Conservation (phyloP, 2,797 vertebrate species). For the Myripristis jacobus region DNA sequence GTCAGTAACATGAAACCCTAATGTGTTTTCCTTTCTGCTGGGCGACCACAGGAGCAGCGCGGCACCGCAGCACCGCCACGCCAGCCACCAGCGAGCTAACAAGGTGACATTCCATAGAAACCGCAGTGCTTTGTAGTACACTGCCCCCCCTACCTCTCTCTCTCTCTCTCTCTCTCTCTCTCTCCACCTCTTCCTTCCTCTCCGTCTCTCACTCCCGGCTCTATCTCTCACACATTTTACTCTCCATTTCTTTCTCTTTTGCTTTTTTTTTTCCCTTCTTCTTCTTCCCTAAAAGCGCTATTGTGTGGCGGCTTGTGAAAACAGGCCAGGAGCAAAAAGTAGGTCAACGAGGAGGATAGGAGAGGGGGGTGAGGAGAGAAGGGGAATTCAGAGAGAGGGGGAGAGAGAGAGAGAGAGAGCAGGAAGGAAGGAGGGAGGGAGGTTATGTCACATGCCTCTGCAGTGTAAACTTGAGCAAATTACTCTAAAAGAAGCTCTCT, state of each 20-base stretch:
- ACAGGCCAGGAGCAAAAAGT: constrained; percentile 81
- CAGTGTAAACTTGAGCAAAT: constrained; percentile 69
- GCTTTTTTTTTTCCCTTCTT: constrained; percentile 13
- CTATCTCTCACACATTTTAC: neutral
- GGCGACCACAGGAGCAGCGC: neutral
- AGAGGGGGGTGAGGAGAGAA: constrained; percentile 24
- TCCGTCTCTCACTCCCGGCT: constrained; percentile 5
- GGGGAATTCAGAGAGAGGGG: constrained; percentile 56
- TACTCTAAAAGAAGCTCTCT: constrained; percentile 55
- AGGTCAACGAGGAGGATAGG: constrained; percentile 78
- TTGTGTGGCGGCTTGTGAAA: constrained; percentile 75
- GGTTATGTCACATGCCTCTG: constrained; percentile 77
- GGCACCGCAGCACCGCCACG: constrained; percentile 25
- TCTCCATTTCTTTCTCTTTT: neutral
- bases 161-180: constrained; percentile 7
- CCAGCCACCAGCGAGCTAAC: constrained; percentile 45
- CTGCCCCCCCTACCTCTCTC: constrained; percentile 21
- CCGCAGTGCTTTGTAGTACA: constrained; percentile 53
- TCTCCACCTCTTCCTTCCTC: neutral
- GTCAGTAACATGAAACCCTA: constrained; percentile 35
- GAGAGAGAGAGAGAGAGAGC: constrained; percentile 47
- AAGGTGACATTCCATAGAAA: constrained; percentile 75
- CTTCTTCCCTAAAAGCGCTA: constrained; percentile 52
- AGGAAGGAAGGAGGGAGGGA: constrained; percentile 23
- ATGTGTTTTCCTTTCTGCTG: constrained; percentile 28